Evolutionary conservation across 1,140 invertebrate species (phyloP), one percentile per base, ranked within the genome.

Genomic region (Ericerus pela): DNA sequence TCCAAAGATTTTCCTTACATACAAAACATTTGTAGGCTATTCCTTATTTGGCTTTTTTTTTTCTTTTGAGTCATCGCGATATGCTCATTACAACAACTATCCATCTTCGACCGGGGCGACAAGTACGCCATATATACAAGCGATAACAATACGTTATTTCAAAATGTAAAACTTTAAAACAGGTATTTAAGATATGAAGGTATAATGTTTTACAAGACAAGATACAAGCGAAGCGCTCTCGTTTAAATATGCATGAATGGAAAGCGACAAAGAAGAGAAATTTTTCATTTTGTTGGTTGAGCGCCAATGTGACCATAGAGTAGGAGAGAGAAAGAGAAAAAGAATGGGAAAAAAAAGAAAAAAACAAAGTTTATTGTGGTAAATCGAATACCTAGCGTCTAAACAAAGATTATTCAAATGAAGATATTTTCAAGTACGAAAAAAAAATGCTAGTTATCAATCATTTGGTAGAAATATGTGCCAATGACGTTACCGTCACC

Each of bases 341-440:
- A n/a, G n/a, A n/a, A n/a, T n/a, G n/a, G n/a, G n/a, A n/a, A n/a
- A n/a, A n/a, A n/a, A 10, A 33, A 8, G 30, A 8, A 33, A 47
- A 18, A 47, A 47, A 47, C 22, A 47, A 8, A 4, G 41, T 47
- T 24, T 18, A 47, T 47, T 47, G 41, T 24, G 41, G 41, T 47
- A 24, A 47, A 47, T 47, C 41, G 41, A 24, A 6, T 47, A 24
- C 41, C 22, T 47, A 3, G 20, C 8, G 41, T 47, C 41, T 24
- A 47, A 47, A 47, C 41, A 47, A 47, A 47, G 41, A 47, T 47
- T 47, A 47, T 47, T 47, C 41, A 47, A 47, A 47, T 47, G 41
- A 47, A 47, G 41, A 47, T 47, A 47, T 47, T 47, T 47, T 47
- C 26, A 47, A 24, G 20, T 18, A 47, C 41, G 26, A 47, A 47